Percentiles rank a stretch among this genome's conserved stretches.
Conservation (phyloP, 2,797 vertebrate species). For the Vireo griseus region DNA sequence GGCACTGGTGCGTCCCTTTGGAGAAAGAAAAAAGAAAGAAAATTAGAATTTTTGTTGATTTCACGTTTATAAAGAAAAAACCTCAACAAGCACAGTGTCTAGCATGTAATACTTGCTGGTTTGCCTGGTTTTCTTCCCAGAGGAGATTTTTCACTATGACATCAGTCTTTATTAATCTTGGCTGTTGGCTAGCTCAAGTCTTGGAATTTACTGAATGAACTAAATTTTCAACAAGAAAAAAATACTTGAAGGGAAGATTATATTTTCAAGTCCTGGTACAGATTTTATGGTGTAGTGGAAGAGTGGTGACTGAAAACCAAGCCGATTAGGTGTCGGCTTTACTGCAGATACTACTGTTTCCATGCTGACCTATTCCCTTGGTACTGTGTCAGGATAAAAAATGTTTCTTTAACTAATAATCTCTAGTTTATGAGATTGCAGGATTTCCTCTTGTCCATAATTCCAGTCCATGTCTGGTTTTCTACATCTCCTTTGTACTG, state of each 20-base stretch:
- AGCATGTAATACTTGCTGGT: not conserved
- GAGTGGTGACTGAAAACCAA: not conserved
- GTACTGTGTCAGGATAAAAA: not conserved
- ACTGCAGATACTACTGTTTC: not conserved
- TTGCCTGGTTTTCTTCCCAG: not conserved
- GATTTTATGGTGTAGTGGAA: not conserved
- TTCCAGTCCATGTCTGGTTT: not conserved
- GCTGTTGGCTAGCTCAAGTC: not conserved
- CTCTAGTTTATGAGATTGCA: not conserved
- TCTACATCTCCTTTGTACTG: not conserved
- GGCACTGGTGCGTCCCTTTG: not conserved
- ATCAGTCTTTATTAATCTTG: not conserved
- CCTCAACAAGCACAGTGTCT: not conserved
- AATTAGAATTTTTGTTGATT: not conserved
- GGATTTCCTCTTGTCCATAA: constrained; percentile 52
- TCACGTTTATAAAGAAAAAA: not conserved
- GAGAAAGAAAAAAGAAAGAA: not conserved
- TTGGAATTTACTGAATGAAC: not conserved
- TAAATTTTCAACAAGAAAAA: not conserved
- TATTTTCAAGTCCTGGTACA: not conserved
- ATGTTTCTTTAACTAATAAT: not conserved
- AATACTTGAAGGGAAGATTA: not conserved
- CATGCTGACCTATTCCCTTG: not conserved
- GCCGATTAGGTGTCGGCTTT: accelerated
- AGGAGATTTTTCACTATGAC: not conserved